Conservation (phyloP, 2,113 vertebrate genomes). For the Polypterus senegalus region DNA sequence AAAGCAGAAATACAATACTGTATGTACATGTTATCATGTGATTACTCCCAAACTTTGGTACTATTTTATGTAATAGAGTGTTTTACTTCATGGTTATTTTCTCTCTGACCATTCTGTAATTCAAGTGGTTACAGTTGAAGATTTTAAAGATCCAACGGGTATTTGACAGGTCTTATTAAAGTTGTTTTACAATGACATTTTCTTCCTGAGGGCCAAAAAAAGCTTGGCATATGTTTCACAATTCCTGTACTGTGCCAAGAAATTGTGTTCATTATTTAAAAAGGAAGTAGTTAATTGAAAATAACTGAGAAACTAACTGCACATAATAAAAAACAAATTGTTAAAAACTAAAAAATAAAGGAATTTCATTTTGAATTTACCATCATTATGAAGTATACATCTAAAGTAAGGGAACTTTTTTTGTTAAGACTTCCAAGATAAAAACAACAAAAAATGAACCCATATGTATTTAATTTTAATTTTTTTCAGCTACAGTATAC, state of each 20-base stretch:
- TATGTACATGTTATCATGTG: neutral
- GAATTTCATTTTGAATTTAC: no score
- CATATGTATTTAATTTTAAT: no score
- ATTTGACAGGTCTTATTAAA: neutral
- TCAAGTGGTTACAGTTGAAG: neutral
- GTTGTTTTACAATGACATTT: conserved; percentile 1
- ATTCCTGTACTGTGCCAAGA: conserved; percentile 6
- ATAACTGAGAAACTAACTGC: conserved; percentile 5
- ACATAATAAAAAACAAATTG: no score
- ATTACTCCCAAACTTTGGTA: neutral
- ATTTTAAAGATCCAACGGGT: neutral
- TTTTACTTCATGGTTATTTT: neutral
- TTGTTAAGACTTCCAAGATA: no score
- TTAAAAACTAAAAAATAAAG: no score
- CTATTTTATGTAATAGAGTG: neutral
- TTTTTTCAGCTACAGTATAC: no score
- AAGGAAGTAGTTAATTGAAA: conserved; percentile 15
- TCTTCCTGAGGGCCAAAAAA: conserved; percentile 2
- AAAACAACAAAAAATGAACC: no score
- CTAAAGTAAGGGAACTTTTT: no score
- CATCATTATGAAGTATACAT: no score
- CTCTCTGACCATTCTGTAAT: neutral
- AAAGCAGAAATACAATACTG: no score
- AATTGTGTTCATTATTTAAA: conserved; percentile 13
- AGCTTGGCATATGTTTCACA: conserved; percentile 1